phyloP scores from a whole-genome alignment of 2,888 invertebrate species.

The Venustoraphidia nigricollis region DNA sequence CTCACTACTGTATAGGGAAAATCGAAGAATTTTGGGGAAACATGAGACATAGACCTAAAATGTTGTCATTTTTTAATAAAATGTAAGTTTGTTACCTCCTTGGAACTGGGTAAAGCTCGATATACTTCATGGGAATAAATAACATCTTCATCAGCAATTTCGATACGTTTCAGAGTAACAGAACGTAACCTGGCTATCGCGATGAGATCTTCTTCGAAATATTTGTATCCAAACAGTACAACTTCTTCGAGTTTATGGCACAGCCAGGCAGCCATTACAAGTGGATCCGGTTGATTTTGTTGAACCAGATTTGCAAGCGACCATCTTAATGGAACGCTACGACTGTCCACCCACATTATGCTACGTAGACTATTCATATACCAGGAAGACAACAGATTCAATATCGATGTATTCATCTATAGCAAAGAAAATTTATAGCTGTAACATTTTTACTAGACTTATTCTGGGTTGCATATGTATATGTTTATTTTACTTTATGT shows the following conservation, averaged over 20 bases:
- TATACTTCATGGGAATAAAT: conserved; percentile 15
- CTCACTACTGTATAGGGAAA: too few relatives aligned
- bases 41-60: too few relatives aligned
- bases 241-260: conserved; percentile 41
- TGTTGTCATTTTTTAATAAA: too few relatives aligned
- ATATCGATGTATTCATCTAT: conserved; percentile 38
- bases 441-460: too few relatives aligned
- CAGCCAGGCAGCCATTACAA: conserved; percentile 50
- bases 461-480: too few relatives aligned
- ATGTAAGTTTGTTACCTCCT: conserved; percentile 9
- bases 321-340: conserved; percentile 10
- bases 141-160: conserved; percentile 37
- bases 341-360: conserved; percentile 45
- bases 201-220: conserved; percentile 42
- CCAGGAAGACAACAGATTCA: conserved; percentile 35
- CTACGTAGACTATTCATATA: conserved; percentile 36
- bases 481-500: too few relatives aligned
- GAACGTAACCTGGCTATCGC: conserved; percentile 47
- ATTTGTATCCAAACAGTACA: conserved; percentile 41
- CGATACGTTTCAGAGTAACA: conserved; percentile 33
- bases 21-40: too few relatives aligned
- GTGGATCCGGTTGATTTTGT: conserved; percentile 33
- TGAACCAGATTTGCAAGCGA: conserved; percentile 1
- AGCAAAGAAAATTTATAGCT: conserved; percentile 10
- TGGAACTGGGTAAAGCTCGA: conserved; percentile 11